phyloP scores from a whole-genome alignment of 1,140 invertebrate species.

The Plutomurus gul region DNA sequence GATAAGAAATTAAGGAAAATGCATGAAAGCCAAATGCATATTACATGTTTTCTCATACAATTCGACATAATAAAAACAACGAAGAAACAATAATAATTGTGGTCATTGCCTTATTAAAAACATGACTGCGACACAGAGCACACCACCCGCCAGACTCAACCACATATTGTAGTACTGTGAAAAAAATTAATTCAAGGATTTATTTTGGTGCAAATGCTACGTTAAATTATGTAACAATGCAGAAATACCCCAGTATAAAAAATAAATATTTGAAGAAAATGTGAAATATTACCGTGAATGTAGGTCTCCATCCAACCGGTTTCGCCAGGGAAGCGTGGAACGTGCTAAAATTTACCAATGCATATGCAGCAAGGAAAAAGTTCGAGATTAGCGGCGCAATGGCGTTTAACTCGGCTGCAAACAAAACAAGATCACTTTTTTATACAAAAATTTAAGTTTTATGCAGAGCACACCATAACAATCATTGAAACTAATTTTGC shows the following conservation, averaged over 20 bases:
- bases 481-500: neutral
- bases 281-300: constrained; percentile 54
- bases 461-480: too few relatives aligned
- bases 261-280: constrained; percentile 47
- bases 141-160: constrained; percentile 61
- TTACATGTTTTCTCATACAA: too few relatives aligned
- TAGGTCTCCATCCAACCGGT: constrained; percentile 59
- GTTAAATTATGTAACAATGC: neutral
- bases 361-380: constrained; percentile 68
- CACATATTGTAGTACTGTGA: constrained; percentile 62
- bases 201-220: neutral
- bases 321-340: constrained; percentile 80
- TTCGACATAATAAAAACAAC: too few relatives aligned
- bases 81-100: too few relatives aligned
- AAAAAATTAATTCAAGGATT: neutral
- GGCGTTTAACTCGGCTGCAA: constrained; percentile 61
- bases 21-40: too few relatives aligned
- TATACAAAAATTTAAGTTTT: neutral
- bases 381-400: constrained; percentile 72
- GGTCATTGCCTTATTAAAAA: too few relatives aligned
- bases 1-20: constrained; percentile 67
- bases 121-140: constrained; percentile 64
- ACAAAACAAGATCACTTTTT: neutral
- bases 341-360: constrained; percentile 68
- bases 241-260: neutral